Evolutionary conservation across 2,888 invertebrate species (phyloP).

Genomic region (Zaprionus lineosus): DNA sequence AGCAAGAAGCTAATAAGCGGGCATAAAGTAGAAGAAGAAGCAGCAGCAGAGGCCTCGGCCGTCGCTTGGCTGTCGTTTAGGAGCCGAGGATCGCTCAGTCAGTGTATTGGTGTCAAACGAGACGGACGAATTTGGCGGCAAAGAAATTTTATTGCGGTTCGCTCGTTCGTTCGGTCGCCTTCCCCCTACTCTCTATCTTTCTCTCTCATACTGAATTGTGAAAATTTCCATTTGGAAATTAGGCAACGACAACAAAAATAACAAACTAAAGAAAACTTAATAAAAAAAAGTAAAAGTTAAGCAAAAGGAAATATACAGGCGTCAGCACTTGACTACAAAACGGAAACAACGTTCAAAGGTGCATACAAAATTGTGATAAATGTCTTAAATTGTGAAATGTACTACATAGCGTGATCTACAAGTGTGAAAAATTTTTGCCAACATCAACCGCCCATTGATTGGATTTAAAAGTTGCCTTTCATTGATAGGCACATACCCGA

Average conservation of each 20-base stretch:
- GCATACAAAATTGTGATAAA: conserved; percentile 32
- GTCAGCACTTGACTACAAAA: conserved; percentile 30
- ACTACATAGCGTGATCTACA: conserved; percentile 12
- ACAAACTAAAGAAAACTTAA: conserved; percentile 47
- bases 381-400: conserved; percentile 24
- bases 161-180: conserved; percentile 53
- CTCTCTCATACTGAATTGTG: conserved; percentile 54
- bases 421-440: conserved; percentile 40
- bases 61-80: conserved; percentile 61
- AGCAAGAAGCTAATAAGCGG: conserved; percentile 60
- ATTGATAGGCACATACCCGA: neutral
- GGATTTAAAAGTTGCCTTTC: conserved; percentile 35
- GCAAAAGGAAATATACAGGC: conserved; percentile 38
- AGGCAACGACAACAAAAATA: conserved; percentile 42
- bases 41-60: conserved; percentile 54
- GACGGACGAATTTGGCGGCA: conserved; percentile 74
- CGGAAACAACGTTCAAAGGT: conserved; percentile 49
- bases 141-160: conserved; percentile 57
- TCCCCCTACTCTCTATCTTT: conserved; percentile 34
- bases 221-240: conserved; percentile 70
- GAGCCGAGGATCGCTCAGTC: conserved; percentile 78
- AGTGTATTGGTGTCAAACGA: conserved; percentile 75
- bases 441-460: conserved; percentile 36
- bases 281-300: conserved; percentile 40
- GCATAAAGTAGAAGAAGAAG: conserved; percentile 50